Evolutionary conservation across 2,797 vertebrate genomes (phyloP), one percentile per base, ranked within the genome.

Genomic region (Setipinna tenuifilis): DNA sequence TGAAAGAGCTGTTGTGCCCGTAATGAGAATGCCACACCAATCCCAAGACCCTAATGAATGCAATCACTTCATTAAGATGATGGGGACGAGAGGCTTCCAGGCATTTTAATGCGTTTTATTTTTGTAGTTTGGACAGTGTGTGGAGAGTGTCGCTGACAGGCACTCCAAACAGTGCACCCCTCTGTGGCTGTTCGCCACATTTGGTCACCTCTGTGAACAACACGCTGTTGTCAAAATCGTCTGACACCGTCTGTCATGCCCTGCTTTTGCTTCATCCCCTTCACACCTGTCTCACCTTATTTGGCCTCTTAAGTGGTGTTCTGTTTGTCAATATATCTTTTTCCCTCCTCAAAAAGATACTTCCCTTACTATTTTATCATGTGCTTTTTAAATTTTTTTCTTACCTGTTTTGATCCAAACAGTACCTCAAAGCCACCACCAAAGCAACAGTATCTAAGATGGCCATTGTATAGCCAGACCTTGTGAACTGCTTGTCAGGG

Each of bases 81-180:
- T 35, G 28, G 28, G 16, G 68, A 19, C 31, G 16, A 75, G 31
- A 35, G 28, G 68, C 28, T 75, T 35, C 68, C 28, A 75, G 1
- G 68, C 68, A 41, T 19, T 75, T 75, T 65, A 65, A 65, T 59
- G 58, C 58, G 21, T 59, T 59, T 59, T 59, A n/a, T 59, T 59
- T 59, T 59, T 59, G 50, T 6, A 54, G 50, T 12, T 54, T n/a
- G 57, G 57, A 58, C 17, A 58, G 57, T 58, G 57, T 19, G 14
- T 58, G 46, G 46, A 48, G 10, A 62, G 17, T 21, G 59, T 11
- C 2, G 17, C 17, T 65, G 62, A 65, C 23, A 65, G 10, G 23
- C n/a, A 65, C 23, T 11, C n/a, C 7, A 11, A 2, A 25, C 0
- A 1, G 2, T 31, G 28, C 16, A 10, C 28, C 16, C 2, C 11